These are phyloP conservation scores for Cheilosia vulpina DNA, from an alignment of 2,888 invertebrate species.

Conservation along the genomic window DNA sequence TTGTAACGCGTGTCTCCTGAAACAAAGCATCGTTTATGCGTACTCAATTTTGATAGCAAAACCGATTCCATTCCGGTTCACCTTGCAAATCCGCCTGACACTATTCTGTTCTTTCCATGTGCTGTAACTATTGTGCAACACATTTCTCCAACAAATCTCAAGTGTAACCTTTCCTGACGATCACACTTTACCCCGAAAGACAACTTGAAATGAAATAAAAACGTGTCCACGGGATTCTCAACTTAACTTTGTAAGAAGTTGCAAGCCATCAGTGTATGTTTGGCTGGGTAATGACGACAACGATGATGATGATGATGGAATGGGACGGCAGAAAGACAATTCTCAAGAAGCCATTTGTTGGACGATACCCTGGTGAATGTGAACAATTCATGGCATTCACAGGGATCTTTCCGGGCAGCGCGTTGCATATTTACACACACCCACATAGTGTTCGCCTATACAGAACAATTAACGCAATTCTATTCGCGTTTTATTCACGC, in stretches of 20 bases:
- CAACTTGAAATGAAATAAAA: conserved; percentile 26
- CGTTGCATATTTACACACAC: not conserved
- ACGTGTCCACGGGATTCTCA: conserved; percentile 28
- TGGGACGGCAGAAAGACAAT: conserved; percentile 24
- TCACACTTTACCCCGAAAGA: conserved; percentile 19
- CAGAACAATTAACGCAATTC: conserved; percentile 72
- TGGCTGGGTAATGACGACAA: conserved; percentile 41
- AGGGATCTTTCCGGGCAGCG: conserved; percentile 2
- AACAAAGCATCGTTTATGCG: too few species aligned
- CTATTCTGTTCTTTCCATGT: too few species aligned
- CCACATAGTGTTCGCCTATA: conserved; percentile 23
- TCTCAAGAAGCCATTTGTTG: conserved; percentile 35
- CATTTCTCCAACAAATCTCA: not conserved
- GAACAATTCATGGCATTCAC: conserved; percentile 17
- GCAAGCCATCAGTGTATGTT: conserved; percentile 47
- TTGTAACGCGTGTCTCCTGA: too few species aligned
- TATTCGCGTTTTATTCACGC: conserved; percentile 73
- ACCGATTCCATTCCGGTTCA: too few species aligned
- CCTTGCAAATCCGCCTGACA: too few species aligned
- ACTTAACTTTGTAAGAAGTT: conserved; percentile 48
- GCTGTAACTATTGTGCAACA: too few species aligned
- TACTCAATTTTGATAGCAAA: too few species aligned
- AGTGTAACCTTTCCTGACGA: conserved; percentile 5
- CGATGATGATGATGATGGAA: conserved; percentile 44
- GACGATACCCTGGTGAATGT: conserved; percentile 48